Percentiles rank a stretch among this genome's conserved stretches.
Evolutionary conservation across 2,888 invertebrate genomes (phyloP).

Genomic region (Cremastobaeus sp.): DNA sequence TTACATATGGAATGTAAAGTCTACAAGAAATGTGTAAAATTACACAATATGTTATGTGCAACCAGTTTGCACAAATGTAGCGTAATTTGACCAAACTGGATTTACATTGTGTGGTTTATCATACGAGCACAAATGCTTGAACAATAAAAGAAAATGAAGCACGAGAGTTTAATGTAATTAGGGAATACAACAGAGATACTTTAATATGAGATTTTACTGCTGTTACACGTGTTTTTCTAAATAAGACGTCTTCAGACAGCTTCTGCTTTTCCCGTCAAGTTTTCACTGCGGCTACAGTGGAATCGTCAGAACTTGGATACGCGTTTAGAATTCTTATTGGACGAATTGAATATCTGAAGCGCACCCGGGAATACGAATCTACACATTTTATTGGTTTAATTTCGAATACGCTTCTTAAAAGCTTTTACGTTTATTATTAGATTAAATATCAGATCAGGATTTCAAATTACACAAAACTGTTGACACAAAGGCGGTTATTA

Average conservation of each 20-base stretch:
- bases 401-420: slow-evolving; percentile 29
- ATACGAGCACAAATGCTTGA: too few relatives aligned
- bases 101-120: too few relatives aligned
- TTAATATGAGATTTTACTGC: slow-evolving; percentile 22
- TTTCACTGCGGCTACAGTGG: slow-evolving; percentile 37
- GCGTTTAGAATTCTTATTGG: slow-evolving; percentile 46
- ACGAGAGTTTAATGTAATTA: slow-evolving; percentile 9
- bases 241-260: slow-evolving; percentile 18
- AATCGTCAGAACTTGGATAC: slow-evolving; percentile 49
- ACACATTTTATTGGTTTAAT: slow-evolving; percentile 52
- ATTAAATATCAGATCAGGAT: slow-evolving; percentile 30
- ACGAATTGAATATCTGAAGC: slow-evolving; percentile 41
- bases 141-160: slow-evolving; percentile 7
- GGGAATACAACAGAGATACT: not conserved
- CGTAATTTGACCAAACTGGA: too few relatives aligned
- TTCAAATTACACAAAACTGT: slow-evolving; percentile 22
- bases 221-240: slow-evolving; percentile 13
- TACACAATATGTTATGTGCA: too few relatives aligned
- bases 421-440: slow-evolving; percentile 45
- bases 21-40: too few relatives aligned
- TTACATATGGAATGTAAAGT: too few relatives aligned
- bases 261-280: slow-evolving; percentile 29
- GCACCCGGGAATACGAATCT: slow-evolving; percentile 45
- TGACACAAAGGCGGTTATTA: slow-evolving; percentile 2
- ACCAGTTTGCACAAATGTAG: too few relatives aligned